phyloP scores from a whole-genome alignment of 1,140 invertebrate species.

The Anoplophora glabripennis region DNA sequence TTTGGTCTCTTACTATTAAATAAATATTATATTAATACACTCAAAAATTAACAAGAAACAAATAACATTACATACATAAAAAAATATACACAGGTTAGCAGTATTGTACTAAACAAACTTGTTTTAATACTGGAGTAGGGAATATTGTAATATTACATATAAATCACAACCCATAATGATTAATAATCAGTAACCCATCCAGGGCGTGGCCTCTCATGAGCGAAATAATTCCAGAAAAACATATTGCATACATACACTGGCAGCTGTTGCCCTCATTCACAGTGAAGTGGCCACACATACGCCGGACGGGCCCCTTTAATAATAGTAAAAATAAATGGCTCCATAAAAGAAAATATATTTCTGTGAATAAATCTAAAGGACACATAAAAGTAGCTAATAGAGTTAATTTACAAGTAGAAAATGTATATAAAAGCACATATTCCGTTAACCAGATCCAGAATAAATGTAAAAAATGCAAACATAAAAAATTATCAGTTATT shows the following conservation, averaged over 20 bases:
- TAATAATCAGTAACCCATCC: not conserved
- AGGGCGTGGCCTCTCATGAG: too few species aligned
- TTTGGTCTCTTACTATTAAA: slow-evolving; percentile 36
- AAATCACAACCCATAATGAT: slow-evolving; percentile 35
- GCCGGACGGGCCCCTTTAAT: not conserved
- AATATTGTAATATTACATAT: slow-evolving; percentile 26
- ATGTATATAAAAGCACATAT: too few species aligned
- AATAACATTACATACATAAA: slow-evolving; percentile 34
- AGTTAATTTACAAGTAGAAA: slow-evolving; percentile 10
- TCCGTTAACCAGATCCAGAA: too few species aligned
- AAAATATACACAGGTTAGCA: slow-evolving; percentile 30
- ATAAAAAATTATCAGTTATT: slow-evolving; percentile 13
- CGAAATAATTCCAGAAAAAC: too few species aligned
- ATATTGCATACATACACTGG: too few species aligned
- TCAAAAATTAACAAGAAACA: slow-evolving; percentile 30
- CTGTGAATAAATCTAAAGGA: slow-evolving; percentile 11
- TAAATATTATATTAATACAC: slow-evolving; percentile 32
- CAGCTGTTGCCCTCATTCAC: too few species aligned
- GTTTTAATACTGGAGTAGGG: slow-evolving; percentile 34
- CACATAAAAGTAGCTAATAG: slow-evolving; percentile 13
- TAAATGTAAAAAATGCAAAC: slow-evolving; percentile 1
- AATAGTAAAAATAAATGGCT: slow-evolving; percentile 18
- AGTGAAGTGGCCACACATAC: too few species aligned
- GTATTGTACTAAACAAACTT: slow-evolving; percentile 29
- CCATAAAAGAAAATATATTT: slow-evolving; percentile 3